Conservation (phyloP, 2,113 vertebrate genomes). For the Zosterops japonicus region DNA sequence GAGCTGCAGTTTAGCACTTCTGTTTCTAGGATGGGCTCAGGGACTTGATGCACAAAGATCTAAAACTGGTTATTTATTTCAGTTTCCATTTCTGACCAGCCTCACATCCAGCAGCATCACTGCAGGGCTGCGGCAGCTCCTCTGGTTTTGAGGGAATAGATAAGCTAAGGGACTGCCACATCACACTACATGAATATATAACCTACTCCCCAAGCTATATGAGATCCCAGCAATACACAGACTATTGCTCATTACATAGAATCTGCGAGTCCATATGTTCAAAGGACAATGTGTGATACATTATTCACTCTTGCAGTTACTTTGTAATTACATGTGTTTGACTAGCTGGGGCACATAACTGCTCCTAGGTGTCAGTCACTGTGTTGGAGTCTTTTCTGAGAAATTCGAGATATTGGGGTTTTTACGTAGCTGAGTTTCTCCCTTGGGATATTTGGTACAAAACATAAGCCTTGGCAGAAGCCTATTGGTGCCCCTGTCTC, state of each 20-base stretch:
- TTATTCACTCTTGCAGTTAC: conserved; percentile 29
- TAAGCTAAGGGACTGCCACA: background rate
- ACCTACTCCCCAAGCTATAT: background rate
- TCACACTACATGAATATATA: background rate
- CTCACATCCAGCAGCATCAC: background rate
- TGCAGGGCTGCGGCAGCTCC: background rate
- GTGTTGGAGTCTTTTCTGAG: background rate
- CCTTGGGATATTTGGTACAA: background rate
- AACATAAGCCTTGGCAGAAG: background rate
- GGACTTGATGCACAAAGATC: background rate
- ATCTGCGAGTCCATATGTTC: background rate
- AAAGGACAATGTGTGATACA: background rate
- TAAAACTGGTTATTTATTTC: background rate
- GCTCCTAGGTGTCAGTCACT: background rate
- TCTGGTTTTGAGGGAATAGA: background rate
- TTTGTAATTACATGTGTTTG: background rate
- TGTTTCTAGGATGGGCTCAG: background rate
- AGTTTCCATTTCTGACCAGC: background rate
- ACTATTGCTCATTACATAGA: background rate
- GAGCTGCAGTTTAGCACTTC: background rate
- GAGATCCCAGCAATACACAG: background rate
- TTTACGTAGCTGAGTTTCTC: rapidly evolving
- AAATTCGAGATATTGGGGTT: background rate
- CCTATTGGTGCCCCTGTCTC: background rate
- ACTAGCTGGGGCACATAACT: background rate